Conservation (phyloP, 2,888 invertebrate genomes). For the Sisyra nigra region DNA sequence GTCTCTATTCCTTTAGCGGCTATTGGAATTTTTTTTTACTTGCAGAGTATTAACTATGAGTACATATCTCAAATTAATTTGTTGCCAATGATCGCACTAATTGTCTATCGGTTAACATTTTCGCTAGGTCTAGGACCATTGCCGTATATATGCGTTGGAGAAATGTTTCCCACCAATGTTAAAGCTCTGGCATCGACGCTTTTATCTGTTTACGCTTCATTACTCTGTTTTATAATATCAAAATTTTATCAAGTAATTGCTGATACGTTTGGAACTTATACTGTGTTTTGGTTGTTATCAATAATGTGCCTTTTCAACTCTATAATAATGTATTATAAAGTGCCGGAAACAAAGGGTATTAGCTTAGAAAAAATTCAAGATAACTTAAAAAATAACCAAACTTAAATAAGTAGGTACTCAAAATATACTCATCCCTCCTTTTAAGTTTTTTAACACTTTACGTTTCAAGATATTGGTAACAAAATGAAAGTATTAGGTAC, state of each 20-base stretch:
- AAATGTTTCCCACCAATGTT: conserved; percentile 20
- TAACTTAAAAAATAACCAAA: neutral
- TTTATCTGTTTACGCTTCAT: conserved; percentile 6
- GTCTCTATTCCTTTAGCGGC: neutral
- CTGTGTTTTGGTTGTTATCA: conserved; percentile 11
- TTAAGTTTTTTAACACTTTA: too few species aligned
- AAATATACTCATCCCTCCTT: too few species aligned
- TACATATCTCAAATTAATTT: conserved; percentile 8
- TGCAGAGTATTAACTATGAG: conserved; percentile 5
- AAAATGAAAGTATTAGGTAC: too few species aligned
- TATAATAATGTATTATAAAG: conserved; percentile 10
- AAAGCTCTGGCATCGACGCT: conserved; percentile 9
- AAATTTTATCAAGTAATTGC: conserved; percentile 10
- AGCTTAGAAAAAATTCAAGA: conserved; percentile 11
- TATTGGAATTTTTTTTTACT: conserved; percentile 4
- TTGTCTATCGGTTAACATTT: conserved; percentile 9
- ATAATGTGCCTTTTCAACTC: conserved; percentile 7
- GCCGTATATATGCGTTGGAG: conserved; percentile 20
- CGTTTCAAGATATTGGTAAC: too few species aligned
- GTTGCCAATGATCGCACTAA: conserved; percentile 10
- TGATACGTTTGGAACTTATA: conserved; percentile 10
- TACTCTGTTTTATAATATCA: conserved; percentile 8
- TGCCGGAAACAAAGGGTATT: conserved; percentile 12
- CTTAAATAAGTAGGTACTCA: too few species aligned
- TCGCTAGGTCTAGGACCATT: conserved; percentile 21